These are phyloP conservation scores for Vidua macroura DNA, from an alignment of 2,113 vertebrate species.

Conservation along the genomic window DNA sequence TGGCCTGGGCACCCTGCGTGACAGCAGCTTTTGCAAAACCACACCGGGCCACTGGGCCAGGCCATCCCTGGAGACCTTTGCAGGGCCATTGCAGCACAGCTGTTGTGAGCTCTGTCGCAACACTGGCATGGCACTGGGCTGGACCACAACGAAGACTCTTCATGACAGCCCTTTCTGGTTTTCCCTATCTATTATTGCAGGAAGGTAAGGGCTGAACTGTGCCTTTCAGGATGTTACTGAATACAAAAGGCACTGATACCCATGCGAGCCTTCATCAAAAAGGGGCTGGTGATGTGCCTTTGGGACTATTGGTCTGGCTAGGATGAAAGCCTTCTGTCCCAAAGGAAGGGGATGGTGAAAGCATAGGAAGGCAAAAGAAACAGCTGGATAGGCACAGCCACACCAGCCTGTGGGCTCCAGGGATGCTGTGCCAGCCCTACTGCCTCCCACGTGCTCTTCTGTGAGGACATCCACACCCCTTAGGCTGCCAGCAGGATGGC, in stretches of 20 bases:
- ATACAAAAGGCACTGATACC: background rate
- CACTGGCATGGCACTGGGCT: background rate
- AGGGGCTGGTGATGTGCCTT: background rate
- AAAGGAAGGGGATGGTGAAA: conserved; percentile 34
- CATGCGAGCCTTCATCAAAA: background rate
- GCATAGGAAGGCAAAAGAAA: conserved; percentile 17
- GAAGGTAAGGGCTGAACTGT: background rate
- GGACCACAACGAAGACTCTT: background rate
- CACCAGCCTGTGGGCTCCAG: rapidly evolving
- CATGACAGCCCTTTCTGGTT: background rate
- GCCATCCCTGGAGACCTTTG: background rate
- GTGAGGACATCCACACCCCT: background rate
- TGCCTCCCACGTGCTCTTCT: background rate
- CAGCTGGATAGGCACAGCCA: background rate
- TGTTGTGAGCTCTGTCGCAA: conserved; percentile 1
- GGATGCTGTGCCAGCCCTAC: background rate
- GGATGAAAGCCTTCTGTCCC: background rate
- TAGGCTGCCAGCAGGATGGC: background rate
- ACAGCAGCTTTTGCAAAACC: background rate
- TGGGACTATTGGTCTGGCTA: background rate
- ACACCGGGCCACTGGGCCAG: rapidly evolving
- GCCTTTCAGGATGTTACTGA: background rate
- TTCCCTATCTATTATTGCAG: background rate
- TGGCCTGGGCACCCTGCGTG: conserved; percentile 34
- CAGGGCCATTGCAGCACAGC: conserved; percentile 4